Base-by-base conservation (phyloP, 35 echinoderm and acorn worm genomes). In the Nesometra sesokonis region DNA sequence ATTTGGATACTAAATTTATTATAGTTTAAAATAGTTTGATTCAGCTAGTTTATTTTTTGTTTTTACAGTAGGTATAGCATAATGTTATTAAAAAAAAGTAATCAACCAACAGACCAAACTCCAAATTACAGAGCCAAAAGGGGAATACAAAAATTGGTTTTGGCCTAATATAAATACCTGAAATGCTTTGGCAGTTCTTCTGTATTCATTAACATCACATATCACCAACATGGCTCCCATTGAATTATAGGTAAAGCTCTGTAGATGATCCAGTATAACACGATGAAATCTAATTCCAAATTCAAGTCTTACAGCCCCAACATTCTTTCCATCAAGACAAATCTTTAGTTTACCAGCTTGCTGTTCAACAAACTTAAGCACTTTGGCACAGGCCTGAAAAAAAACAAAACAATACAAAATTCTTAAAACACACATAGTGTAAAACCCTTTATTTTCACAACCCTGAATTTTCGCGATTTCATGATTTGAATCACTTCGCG, bases 201-300 rank as follows among this genome's bases (percentile, higher is more conserved):
- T 93, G 85, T 98, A 98, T 67, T 98, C 95, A 94, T 98, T 98
- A 23, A 98, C 95, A 91, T 98, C 95, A 94, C 92, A 98, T 32
- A 98, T 98, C 0, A 93, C 95, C 80, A 98, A 52, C 95, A 98
- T 93, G 84, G 92, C 95, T 93, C 95, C 95, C 76, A 86, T 84
- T 38, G 91, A 89, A 84, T 97, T 97, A 84, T 97, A 97, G 19
- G 91, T 79, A 47, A 91, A 97, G 36, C 91, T 88, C 77, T 97
- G 95, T 15, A 97, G 89, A 84, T 97, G 95, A 80, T 97, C 95
- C 17, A 86, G 93, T 46, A 97, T 89, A 8, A 93, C 91, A 46
- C 91, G 46, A 82, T 97, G 95, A 79, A 97, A 93, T 80, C 95
- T 57, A 15, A 97, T 93, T 30, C 95, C 95, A 91, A 97, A 93